phyloP scores from a whole-genome alignment of 2,888 invertebrate species.

The Meteorus colon region DNA sequence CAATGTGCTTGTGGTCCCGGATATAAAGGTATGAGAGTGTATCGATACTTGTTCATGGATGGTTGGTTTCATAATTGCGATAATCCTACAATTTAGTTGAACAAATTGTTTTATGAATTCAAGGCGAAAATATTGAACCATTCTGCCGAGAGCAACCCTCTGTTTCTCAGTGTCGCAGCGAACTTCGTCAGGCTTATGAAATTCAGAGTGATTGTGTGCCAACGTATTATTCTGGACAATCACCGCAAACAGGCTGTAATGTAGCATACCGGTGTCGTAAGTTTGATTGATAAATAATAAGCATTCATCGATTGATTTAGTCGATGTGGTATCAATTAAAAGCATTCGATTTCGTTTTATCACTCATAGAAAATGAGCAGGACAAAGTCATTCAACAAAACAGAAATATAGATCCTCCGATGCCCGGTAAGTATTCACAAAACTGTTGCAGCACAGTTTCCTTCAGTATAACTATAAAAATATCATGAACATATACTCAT shows the following conservation, averaged over 20 bases:
- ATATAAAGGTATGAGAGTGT: conserved; percentile 51
- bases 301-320: not conserved
- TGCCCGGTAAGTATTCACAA: not conserved
- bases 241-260: conserved; percentile 55
- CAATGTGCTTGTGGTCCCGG: conserved; percentile 57
- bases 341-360: not conserved
- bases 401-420: not conserved
- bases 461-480: not conserved
- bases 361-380: conserved; percentile 33
- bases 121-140: conserved; percentile 60
- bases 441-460: not conserved
- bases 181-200: conserved; percentile 40
- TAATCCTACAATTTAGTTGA: not conserved
- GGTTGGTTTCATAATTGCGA: not conserved
- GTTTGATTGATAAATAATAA: conserved; percentile 48
- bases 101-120: conserved; percentile 13
- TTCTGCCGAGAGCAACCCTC: conserved; percentile 56
- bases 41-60: not conserved
- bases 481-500: not conserved
- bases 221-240: conserved; percentile 52
- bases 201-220: conserved; percentile 60
- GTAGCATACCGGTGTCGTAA: conserved; percentile 61
- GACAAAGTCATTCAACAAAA: conserved; percentile 16
- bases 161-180: conserved; percentile 51
- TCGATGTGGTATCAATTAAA: not conserved